Conservation (phyloP, 1,140 invertebrate genomes). For the Eurosta solidaginis region DNA sequence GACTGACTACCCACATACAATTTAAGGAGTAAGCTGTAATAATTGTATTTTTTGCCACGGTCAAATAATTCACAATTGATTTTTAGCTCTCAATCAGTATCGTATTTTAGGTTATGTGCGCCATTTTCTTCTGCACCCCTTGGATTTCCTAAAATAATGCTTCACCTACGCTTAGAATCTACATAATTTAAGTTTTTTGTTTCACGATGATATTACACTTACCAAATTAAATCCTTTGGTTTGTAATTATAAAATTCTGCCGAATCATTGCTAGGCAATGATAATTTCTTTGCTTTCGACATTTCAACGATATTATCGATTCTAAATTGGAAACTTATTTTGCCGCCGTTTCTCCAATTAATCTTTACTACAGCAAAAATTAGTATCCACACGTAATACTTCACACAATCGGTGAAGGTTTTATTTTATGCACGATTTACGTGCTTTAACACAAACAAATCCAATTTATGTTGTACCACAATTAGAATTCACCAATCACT, state of each 20-base stretch:
- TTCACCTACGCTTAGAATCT: neutral
- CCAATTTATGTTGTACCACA: neutral
- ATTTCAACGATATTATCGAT: constrained; percentile 50
- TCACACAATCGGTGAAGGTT: neutral
- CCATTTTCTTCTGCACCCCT: constrained; percentile 28
- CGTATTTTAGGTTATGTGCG: constrained; percentile 36
- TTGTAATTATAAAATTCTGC: constrained; percentile 56
- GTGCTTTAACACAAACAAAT: neutral
- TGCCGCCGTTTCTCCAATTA: constrained; percentile 20
- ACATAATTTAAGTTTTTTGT: neutral
- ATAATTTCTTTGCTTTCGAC: constrained; percentile 58
- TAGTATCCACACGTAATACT: constrained; percentile 4
- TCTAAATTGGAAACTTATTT: constrained; percentile 37
- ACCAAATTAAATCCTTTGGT: constrained; percentile 58
- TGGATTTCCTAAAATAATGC: neutral
- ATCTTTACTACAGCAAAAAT: neutral
- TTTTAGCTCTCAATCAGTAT: neutral
- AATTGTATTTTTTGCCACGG: neutral
- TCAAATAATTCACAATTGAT: neutral
- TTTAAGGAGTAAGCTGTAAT: neutral
- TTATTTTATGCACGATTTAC: neutral
- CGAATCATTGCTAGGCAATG: constrained; percentile 51
- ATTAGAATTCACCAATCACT: neutral
- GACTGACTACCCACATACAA: too few relatives aligned
- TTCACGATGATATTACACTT: constrained; percentile 34